Percentiles rank a stretch among this genome's conserved stretches.
These are phyloP conservation scores for Prionace glauca DNA, from an alignment of 2,797 vertebrate genomes.

Conservation along the genomic window DNA sequence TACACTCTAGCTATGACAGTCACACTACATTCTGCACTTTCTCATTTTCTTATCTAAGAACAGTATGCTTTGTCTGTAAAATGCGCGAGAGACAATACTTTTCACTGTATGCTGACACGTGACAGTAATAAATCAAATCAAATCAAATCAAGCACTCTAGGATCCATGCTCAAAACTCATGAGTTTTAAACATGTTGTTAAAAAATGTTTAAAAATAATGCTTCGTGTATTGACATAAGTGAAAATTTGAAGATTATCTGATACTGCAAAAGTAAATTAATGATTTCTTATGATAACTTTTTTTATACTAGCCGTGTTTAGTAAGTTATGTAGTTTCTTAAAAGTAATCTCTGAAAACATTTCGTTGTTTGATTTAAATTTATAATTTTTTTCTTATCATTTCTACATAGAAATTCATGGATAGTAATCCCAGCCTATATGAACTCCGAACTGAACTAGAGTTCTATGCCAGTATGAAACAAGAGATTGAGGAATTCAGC, in stretches of 20 bases:
- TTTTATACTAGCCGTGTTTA: not conserved
- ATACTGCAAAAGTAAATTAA: not conserved
- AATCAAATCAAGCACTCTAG: too few relatives aligned
- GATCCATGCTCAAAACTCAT: too few relatives aligned
- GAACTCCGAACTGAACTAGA: conserved; percentile 68
- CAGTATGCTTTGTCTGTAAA: too few relatives aligned
- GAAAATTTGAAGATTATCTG: not conserved
- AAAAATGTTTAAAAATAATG: too few relatives aligned
- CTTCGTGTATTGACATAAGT: too few relatives aligned
- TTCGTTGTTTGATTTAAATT: not conserved
- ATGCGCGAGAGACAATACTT: too few relatives aligned
- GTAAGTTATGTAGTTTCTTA: not conserved
- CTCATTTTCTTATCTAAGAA: too few relatives aligned
- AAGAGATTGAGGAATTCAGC: conserved; percentile 62
- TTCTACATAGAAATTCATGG: conserved; percentile 63
- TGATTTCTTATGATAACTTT: not conserved
- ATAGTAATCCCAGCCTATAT: conserved; percentile 57
- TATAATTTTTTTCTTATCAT: conserved; percentile 29
- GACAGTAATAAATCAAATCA: too few relatives aligned
- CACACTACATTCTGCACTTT: too few relatives aligned
- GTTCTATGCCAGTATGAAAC: conserved; percentile 59
- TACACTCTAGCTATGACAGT: too few relatives aligned
- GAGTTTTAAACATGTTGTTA: too few relatives aligned
- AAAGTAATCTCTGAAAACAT: not conserved
- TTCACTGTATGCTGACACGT: too few relatives aligned